A percentile compares a stretch with the other conserved stretches of the same genome.
These are phyloP conservation scores for Rhogogaster chlorosoma DNA, from an alignment of 2,888 invertebrate genomes.

Conservation along the genomic window DNA sequence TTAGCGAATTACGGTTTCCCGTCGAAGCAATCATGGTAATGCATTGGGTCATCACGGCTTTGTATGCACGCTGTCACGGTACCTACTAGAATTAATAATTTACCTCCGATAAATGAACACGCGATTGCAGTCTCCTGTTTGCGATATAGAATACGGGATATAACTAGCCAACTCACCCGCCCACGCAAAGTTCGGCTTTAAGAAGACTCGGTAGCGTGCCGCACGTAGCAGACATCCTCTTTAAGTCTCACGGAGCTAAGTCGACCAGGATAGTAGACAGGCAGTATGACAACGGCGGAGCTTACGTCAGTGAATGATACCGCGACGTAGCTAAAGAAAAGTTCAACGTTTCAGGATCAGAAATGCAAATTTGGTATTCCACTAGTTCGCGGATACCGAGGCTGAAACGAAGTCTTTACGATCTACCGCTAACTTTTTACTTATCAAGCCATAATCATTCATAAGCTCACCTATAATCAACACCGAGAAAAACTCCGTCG, in stretches of 20 bases:
- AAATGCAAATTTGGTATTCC: constrained; percentile 21
- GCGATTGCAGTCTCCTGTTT: not conserved
- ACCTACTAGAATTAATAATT: constrained; percentile 29
- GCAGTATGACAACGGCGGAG: constrained; percentile 34
- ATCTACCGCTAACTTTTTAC: not conserved
- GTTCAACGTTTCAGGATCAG: constrained; percentile 25
- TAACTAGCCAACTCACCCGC: not conserved
- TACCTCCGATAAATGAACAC: constrained; percentile 42
- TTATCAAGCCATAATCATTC: not conserved
- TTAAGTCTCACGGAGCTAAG: constrained; percentile 35
- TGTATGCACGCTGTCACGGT: constrained; percentile 54
- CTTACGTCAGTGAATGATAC: constrained; percentile 36
- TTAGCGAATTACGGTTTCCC: constrained; percentile 75
- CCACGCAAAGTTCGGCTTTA: constrained; percentile 22
- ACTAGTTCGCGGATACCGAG: not conserved
- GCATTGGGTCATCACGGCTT: constrained; percentile 59
- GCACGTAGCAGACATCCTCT: constrained; percentile 34
- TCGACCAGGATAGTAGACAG: constrained; percentile 26
- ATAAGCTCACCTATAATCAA: not conserved
- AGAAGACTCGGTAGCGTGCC: constrained; percentile 12
- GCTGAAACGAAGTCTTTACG: not conserved
- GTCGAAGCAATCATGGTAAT: constrained; percentile 75
- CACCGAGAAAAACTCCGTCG: not conserved
- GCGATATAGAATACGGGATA: constrained; percentile 1
- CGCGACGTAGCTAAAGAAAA: constrained; percentile 36